phyloP scores from a whole-genome alignment of 2,888 invertebrate genomes.

The Cecidostiba fungosa region DNA sequence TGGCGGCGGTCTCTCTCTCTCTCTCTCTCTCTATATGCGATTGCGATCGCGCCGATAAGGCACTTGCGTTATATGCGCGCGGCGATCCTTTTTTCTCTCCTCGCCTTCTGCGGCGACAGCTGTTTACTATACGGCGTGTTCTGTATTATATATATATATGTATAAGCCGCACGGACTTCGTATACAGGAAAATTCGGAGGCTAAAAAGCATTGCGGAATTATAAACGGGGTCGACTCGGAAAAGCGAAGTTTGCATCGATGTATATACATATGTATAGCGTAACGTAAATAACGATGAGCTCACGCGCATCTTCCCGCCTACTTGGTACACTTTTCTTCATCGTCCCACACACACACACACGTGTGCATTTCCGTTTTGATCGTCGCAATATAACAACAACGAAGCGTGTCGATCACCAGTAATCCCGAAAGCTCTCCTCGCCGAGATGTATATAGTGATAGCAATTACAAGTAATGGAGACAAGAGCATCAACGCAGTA shows the following conservation, averaged over 20 bases:
- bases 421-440: background rate
- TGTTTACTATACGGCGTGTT: background rate
- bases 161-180: no score
- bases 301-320: slow-evolving; percentile 37
- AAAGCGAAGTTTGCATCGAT: no score
- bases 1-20: background rate
- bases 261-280: background rate
- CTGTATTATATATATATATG: background rate
- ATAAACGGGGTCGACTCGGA: background rate
- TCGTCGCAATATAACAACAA: no score
- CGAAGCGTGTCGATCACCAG: no score
- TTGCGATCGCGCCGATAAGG: slow-evolving; percentile 49
- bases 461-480: background rate
- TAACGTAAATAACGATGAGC: slow-evolving; percentile 29
- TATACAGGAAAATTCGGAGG: slow-evolving; percentile 1
- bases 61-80: slow-evolving; percentile 20
- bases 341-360: background rate
- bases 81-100: slow-evolving; percentile 6
- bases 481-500: background rate
- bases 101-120: background rate
- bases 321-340: slow-evolving; percentile 28
- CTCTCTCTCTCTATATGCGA: slow-evolving; percentile 7
- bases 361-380: slow-evolving; percentile 42
- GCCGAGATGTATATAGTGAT: no score
- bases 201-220: background rate